phyloP scores from a whole-genome alignment of 2,888 invertebrate species.

The Venustoraphidia nigricollis region DNA sequence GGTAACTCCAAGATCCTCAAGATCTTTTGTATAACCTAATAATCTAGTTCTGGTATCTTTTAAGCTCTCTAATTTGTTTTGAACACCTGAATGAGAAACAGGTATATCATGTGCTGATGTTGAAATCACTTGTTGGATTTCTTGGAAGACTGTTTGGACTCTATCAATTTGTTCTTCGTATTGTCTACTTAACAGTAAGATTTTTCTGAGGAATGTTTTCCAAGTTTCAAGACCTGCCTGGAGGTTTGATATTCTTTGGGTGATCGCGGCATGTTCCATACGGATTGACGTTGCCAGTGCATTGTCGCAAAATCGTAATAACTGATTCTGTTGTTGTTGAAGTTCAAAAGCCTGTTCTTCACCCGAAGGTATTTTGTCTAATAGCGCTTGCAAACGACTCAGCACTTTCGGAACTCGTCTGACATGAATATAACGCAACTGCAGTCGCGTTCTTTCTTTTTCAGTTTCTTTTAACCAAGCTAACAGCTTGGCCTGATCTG shows the following conservation, averaged over 20 bases:
- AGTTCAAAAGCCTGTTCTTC: constrained; percentile 47
- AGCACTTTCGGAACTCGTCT: constrained; percentile 57
- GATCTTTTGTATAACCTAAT: constrained; percentile 38
- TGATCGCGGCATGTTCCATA: constrained; percentile 65
- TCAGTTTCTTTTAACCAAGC: constrained; percentile 70
- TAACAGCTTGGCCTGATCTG: constrained; percentile 53
- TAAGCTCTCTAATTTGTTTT: constrained; percentile 45
- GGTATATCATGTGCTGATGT: constrained; percentile 33
- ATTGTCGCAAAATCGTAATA: constrained; percentile 59
- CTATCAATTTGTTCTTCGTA: constrained; percentile 46
- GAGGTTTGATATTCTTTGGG: constrained; percentile 62
- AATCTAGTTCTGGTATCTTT: constrained; percentile 43
- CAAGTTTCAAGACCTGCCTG: constrained; percentile 70
- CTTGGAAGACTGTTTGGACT: constrained; percentile 45
- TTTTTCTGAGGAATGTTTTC: constrained; percentile 56
- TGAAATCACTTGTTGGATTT: constrained; percentile 43
- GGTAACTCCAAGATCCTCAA: constrained; percentile 55
- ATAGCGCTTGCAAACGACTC: constrained; percentile 47
- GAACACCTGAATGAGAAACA: constrained; percentile 43
- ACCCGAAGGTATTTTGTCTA: constrained; percentile 53
- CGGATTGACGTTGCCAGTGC: constrained; percentile 61
- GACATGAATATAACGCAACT: constrained; percentile 66
- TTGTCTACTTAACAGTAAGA: constrained; percentile 42
- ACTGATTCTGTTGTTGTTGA: constrained; percentile 43
- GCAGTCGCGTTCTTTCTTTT: constrained; percentile 58